A percentile compares a stretch with the other conserved stretches of the same genome.
Conservation (phyloP, 1,140 invertebrate genomes). For the Branchinecta lindahli region DNA sequence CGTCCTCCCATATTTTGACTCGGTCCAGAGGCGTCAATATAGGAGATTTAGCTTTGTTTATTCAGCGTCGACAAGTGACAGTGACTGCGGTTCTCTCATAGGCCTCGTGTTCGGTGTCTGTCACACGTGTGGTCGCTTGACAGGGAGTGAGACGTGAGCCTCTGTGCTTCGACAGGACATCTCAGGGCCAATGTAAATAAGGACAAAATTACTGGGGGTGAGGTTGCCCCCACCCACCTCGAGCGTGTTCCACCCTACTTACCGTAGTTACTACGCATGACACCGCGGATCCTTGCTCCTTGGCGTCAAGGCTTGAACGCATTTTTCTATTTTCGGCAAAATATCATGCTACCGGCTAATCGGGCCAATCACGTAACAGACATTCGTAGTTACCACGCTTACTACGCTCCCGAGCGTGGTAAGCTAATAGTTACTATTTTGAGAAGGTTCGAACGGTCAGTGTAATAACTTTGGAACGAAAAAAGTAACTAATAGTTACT, state of each 20-base stretch:
- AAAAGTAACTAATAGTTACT: no score
- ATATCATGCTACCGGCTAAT: no score
- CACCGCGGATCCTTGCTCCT: no score
- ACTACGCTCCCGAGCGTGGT: no score
- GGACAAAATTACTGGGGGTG: background rate
- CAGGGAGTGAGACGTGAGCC: background rate
- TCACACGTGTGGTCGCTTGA: constrained; percentile 9
- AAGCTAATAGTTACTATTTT: no score
- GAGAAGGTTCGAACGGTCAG: no score
- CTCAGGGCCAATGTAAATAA: background rate
- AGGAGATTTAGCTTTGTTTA: constrained; percentile 2
- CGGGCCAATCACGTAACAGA: no score
- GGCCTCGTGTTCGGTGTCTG: constrained; percentile 7
- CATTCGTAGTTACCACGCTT: no score
- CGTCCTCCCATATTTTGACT: background rate
- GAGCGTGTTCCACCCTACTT: background rate
- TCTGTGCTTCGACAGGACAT: background rate
- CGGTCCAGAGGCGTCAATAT: background rate
- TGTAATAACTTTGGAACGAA: no score
- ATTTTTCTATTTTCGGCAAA: no score
- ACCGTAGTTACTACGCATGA: background rate
- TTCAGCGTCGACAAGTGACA: background rate
- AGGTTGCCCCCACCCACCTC: background rate
- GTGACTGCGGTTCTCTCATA: constrained; percentile 2
- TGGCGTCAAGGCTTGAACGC: no score